These are phyloP conservation scores for Sula dactylatra DNA, from an alignment of 2,113 vertebrate genomes.

Conservation along the genomic window DNA sequence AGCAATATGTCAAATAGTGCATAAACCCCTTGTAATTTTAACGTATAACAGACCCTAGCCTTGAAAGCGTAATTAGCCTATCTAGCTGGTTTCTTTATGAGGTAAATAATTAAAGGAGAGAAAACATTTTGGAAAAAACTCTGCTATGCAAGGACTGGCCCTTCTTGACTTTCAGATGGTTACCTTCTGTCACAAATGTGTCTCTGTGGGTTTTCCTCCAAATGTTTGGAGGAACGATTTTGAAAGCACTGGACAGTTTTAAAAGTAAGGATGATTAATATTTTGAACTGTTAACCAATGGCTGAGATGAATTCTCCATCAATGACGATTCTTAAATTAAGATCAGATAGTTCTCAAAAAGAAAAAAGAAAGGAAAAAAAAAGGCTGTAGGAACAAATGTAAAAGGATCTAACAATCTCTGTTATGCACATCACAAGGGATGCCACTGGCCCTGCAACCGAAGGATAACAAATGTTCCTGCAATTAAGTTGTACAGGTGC, in stretches of 20 bases:
- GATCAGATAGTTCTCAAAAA: background rate
- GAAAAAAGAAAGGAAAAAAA: background rate
- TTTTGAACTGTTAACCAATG: background rate
- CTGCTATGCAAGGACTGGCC: background rate
- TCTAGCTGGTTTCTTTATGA: background rate
- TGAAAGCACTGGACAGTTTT: background rate
- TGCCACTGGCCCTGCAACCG: background rate
- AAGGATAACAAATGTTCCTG: background rate
- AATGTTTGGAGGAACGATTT: background rate
- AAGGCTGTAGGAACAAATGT: background rate
- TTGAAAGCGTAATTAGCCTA: background rate
- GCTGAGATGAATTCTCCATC: background rate
- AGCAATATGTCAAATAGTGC: background rate
- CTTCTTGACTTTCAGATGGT: background rate
- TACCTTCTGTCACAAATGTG: background rate
- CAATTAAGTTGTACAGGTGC: background rate
- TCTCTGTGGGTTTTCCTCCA: background rate
- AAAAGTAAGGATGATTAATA: background rate
- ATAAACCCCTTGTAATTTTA: background rate
- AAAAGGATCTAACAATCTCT: background rate
- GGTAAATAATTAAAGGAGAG: conserved; percentile 58
- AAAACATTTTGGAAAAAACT: background rate
- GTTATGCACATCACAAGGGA: background rate
- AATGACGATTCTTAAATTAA: background rate
- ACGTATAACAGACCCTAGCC: background rate